Conservation (phyloP, 1,140 invertebrate species). For the Pogonomyrmex californicus region DNA sequence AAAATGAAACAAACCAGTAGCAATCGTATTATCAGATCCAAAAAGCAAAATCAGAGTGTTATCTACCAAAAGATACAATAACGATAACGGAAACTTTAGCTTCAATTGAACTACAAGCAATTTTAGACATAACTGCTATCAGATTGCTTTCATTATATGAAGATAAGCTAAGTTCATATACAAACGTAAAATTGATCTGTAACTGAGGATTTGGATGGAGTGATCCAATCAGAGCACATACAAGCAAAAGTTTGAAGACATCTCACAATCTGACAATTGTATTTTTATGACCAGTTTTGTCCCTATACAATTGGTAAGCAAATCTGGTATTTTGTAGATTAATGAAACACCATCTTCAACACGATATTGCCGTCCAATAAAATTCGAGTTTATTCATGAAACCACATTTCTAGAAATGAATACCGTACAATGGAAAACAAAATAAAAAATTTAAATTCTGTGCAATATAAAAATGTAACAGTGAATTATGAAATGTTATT, state of each 20-base stretch:
- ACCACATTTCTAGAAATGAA: background rate
- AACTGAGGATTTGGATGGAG: background rate
- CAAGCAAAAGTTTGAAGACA: background rate
- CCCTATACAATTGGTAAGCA: background rate
- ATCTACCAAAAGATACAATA: background rate
- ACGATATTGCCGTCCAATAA: background rate
- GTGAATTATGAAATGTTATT: background rate
- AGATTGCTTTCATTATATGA: background rate
- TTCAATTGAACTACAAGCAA: background rate
- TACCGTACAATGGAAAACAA: background rate
- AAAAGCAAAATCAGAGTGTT: constrained; percentile 16
- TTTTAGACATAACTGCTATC: background rate
- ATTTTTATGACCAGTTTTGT: constrained; percentile 2
- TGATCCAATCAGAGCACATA: background rate
- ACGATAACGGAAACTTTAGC: background rate
- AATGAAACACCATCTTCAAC: background rate
- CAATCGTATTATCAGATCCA: background rate
- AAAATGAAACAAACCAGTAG: constrained; percentile 18
- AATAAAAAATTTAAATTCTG: background rate
- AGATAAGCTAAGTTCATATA: background rate
- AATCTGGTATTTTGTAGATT: background rate
- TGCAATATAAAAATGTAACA: background rate
- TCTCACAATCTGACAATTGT: background rate
- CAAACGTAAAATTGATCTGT: background rate
- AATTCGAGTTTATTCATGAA: background rate